Conservation (phyloP, 2,888 invertebrate genomes). For the Drosophila imparisetae region DNA sequence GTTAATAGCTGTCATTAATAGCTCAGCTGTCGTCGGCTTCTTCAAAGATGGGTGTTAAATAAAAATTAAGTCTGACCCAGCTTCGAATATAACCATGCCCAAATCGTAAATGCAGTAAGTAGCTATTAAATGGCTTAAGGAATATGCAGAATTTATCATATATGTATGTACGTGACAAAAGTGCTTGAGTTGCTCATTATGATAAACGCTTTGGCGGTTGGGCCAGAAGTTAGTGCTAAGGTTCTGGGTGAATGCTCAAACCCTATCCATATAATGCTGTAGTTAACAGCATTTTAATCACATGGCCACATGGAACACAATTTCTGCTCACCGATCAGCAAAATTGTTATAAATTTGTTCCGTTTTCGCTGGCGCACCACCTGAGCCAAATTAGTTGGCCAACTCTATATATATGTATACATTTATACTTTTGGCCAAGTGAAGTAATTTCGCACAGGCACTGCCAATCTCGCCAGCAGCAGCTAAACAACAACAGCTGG, state of each 20-base stretch:
- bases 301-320: conserved; percentile 44
- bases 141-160: conserved; percentile 35
- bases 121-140: conserved; percentile 62
- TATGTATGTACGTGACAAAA: conserved; percentile 65
- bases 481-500: conserved; percentile 66
- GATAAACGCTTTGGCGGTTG: conserved; percentile 9
- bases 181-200: conserved; percentile 49
- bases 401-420: conserved; percentile 22
- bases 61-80: conserved; percentile 26
- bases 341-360: conserved; percentile 76
- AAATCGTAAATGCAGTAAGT: conserved; percentile 68
- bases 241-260: conserved; percentile 47
- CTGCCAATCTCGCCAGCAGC: conserved; percentile 47
- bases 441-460: conserved; percentile 54
- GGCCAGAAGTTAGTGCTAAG: conserved; percentile 7
- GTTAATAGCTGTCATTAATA: conserved; percentile 56
- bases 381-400: conserved; percentile 79
- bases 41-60: conserved; percentile 61
- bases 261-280: conserved; percentile 18
- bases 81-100: conserved; percentile 42
- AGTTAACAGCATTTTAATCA: conserved; percentile 51
- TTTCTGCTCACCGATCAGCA: conserved; percentile 48
- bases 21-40: conserved; percentile 45
- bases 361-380: conserved; percentile 68
- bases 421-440: conserved; percentile 42